Conservation (phyloP, 2,797 vertebrate genomes). For the Moxostoma hubbsi region DNA sequence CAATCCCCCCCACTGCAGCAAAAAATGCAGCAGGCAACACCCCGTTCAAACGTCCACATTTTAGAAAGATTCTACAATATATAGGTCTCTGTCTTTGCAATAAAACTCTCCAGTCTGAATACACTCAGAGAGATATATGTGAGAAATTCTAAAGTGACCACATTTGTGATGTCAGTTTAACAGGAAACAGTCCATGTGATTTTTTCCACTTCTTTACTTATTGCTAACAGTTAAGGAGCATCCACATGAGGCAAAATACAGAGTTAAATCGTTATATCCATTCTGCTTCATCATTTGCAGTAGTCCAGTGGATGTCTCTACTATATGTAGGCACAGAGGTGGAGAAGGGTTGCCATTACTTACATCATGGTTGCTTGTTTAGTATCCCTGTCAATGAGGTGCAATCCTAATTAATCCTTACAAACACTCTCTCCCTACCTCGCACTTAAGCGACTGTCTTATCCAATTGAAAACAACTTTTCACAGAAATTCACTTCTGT, state of each 20-base stretch:
- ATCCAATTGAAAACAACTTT: slow-evolving; percentile 35
- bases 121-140: neutral
- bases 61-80: neutral
- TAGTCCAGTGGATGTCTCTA: neutral
- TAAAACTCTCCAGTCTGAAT: slow-evolving; percentile 18
- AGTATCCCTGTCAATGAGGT: slow-evolving; percentile 54
- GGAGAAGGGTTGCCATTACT: slow-evolving; percentile 53
- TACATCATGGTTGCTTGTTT: slow-evolving; percentile 59
- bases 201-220: too few relatives aligned
- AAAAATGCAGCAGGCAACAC: slow-evolving; percentile 35
- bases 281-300: too few relatives aligned
- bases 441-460: slow-evolving; percentile 18
- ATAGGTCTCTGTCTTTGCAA: slow-evolving; percentile 1
- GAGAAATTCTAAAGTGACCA: neutral
- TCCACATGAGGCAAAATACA: too few relatives aligned
- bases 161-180: slow-evolving; percentile 8
- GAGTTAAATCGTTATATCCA: too few relatives aligned
- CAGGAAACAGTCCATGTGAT: neutral
- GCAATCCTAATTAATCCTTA: slow-evolving; percentile 47
- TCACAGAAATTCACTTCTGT: neutral
- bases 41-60: slow-evolving; percentile 31
- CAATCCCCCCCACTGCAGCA: slow-evolving; percentile 52
- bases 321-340: slow-evolving; percentile 1
- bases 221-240: too few relatives aligned
- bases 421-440: neutral